Conservation (phyloP, 2,113 vertebrate species). For the Oxyruncus cristatus region DNA sequence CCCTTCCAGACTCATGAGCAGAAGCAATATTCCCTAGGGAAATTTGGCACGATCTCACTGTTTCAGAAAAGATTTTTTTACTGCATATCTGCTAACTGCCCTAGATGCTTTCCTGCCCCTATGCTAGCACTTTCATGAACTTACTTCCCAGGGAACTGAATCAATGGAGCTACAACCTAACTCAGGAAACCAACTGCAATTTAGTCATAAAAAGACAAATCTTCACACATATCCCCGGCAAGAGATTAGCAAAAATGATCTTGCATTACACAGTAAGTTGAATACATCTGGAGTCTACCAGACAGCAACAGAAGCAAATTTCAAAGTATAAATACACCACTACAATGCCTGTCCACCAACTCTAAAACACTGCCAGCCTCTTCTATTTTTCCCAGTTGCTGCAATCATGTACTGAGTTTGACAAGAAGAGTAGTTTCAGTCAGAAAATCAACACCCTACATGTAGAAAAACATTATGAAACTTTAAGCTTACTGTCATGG, state of each 20-base stretch:
- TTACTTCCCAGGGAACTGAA: background rate
- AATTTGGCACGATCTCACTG: background rate
- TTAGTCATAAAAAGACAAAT: background rate
- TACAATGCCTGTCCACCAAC: background rate
- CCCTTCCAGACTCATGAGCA: constrained; percentile 28
- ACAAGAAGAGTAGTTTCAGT: background rate
- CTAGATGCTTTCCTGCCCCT: constrained; percentile 13
- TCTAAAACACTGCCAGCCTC: background rate
- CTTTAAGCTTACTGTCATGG: too few species aligned
- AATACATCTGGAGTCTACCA: background rate
- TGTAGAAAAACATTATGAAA: background rate
- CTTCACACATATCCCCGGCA: background rate
- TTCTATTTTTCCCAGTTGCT: background rate
- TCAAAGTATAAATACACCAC: background rate
- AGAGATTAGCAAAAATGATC: background rate
- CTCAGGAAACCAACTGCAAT: background rate
- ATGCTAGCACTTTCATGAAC: background rate
- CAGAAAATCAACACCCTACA: background rate
- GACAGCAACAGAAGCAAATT: background rate
- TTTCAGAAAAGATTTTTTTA: background rate
- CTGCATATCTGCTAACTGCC: constrained; percentile 4
- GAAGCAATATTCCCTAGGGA: constrained; percentile 55
- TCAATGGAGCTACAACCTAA: background rate
- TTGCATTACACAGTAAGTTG: background rate
- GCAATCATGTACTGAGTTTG: background rate